Evolutionary conservation across 2,888 invertebrate species (phyloP).

Genomic region (Leistus spinibarbis): DNA sequence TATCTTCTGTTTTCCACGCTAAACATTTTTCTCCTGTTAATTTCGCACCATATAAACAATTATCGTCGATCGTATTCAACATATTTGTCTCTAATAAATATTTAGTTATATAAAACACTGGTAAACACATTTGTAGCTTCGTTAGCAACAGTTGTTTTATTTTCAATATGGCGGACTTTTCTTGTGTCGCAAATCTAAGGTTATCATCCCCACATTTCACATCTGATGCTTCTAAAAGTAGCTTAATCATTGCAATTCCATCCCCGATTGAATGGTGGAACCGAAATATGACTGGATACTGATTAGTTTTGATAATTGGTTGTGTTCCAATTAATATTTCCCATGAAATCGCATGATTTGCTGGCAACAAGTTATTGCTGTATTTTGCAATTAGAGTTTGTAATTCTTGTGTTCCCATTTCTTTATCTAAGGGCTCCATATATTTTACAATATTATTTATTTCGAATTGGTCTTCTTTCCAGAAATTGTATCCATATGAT

Average conservation of each 20-base stretch:
- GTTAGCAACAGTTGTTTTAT: conserved; percentile 47
- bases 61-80: conserved; percentile 52
- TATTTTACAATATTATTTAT: conserved; percentile 57
- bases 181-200: conserved; percentile 54
- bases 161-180: conserved; percentile 52
- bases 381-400: conserved; percentile 55
- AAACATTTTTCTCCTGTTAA: conserved; percentile 58
- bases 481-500: conserved; percentile 61
- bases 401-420: conserved; percentile 48
- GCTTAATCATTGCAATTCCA: conserved; percentile 44
- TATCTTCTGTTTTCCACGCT: conserved; percentile 50
- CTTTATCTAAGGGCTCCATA: conserved; percentile 45
- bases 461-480: conserved; percentile 56
- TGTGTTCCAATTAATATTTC: conserved; percentile 59
- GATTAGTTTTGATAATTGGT: conserved; percentile 42
- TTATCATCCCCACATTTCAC: conserved; percentile 51
- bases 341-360: conserved; percentile 59
- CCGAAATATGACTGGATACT: conserved; percentile 23
- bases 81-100: conserved; percentile 54
- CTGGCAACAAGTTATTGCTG: conserved; percentile 57
- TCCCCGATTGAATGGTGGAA: conserved; percentile 46
- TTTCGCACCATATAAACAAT: conserved; percentile 57
- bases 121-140: conserved; percentile 59
- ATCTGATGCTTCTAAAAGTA: conserved; percentile 24
- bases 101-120: conserved; percentile 56